These are phyloP conservation scores for Leptodactylus fuscus DNA, from an alignment of 2,113 vertebrate species.

Conservation along the genomic window DNA sequence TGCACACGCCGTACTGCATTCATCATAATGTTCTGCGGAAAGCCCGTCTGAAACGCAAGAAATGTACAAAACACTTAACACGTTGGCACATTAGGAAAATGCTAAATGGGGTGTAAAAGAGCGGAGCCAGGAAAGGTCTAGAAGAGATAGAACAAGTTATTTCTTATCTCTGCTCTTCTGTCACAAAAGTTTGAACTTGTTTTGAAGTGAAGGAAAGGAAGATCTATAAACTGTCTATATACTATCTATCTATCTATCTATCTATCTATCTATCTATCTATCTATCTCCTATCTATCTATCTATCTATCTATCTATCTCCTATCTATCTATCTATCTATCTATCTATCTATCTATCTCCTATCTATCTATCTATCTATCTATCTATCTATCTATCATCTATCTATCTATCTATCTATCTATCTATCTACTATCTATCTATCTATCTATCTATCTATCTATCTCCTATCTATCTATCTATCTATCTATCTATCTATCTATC, in stretches of 20 bases:
- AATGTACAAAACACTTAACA: conserved; percentile 42
- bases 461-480: too few relatives aligned
- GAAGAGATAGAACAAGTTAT: too few relatives aligned
- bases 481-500: too few relatives aligned
- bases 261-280: not conserved
- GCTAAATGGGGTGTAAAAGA: conserved; percentile 46
- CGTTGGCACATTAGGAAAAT: conserved; percentile 41
- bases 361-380: too few relatives aligned
- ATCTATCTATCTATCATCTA: not conserved
- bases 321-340: not conserved
- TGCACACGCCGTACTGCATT: not conserved
- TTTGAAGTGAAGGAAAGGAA: not conserved
- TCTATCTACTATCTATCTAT: too few relatives aligned
- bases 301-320: not conserved
- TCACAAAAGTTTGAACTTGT: conserved; percentile 27
- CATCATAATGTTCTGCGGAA: conserved; percentile 14
- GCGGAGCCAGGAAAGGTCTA: conserved; percentile 29
- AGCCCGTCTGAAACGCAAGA: not conserved
- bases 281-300: not conserved
- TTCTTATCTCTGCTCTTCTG: not conserved
- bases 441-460: too few relatives aligned
- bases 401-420: too few relatives aligned
- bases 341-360: not conserved
- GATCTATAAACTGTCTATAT: too few relatives aligned
- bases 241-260: not conserved